Evolutionary conservation across 1,140 invertebrate species (phyloP).

Genomic region (Venustaconcha ellipsiformis): DNA sequence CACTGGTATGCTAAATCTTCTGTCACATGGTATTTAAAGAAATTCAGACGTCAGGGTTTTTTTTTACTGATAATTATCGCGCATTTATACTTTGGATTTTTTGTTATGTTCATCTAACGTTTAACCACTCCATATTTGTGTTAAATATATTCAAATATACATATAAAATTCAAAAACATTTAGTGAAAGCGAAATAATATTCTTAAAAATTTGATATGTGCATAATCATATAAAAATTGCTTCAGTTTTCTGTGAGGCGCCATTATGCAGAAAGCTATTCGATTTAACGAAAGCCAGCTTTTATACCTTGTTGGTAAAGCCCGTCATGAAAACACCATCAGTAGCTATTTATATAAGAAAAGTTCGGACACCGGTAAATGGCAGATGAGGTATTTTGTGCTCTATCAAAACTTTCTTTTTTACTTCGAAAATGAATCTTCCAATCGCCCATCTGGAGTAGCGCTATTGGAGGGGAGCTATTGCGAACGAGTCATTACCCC

Average conservation of each 20-base stretch:
- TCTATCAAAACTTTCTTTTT: slow-evolving; percentile 94
- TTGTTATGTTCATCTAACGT: too few species aligned
- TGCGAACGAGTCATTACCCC: slow-evolving; percentile 81
- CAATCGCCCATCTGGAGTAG: slow-evolving; percentile 83
- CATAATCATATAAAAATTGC: too few species aligned
- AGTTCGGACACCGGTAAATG: slow-evolving; percentile 89
- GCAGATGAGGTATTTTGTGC: slow-evolving; percentile 90
- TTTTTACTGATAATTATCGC: too few species aligned
- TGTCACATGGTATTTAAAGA: too few species aligned
- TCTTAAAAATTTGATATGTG: too few species aligned
- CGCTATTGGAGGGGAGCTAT: slow-evolving; percentile 91
- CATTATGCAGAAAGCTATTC: slow-evolving; percentile 81
- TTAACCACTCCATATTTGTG: too few species aligned
- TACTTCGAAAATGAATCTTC: slow-evolving; percentile 87
- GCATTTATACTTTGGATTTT: too few species aligned
- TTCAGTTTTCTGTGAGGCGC: neutral
- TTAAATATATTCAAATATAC: too few species aligned
- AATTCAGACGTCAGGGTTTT: too few species aligned
- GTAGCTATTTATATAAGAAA: slow-evolving; percentile 87
- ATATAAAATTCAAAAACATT: too few species aligned
- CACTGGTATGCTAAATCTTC: too few species aligned
- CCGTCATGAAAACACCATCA: slow-evolving; percentile 78
- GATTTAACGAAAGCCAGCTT: slow-evolving; percentile 76
- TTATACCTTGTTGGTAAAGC: slow-evolving; percentile 87
- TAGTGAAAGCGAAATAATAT: too few species aligned